Conservation (phyloP, 2,888 invertebrate genomes). For the Apocheima hispidaria region DNA sequence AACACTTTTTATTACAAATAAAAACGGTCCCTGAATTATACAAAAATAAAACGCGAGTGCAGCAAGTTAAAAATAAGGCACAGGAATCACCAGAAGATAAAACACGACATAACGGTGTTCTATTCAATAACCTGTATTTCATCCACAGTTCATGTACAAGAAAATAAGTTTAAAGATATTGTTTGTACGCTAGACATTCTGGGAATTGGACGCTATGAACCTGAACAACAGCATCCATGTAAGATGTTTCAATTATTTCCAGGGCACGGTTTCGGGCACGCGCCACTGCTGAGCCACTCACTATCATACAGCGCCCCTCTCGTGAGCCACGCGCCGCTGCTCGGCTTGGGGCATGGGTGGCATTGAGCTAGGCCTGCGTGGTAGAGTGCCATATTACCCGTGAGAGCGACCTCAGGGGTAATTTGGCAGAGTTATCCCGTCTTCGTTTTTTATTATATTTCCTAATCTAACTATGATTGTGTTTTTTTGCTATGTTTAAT, state of each 20-base stretch:
- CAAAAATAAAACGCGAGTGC: too few relatives aligned
- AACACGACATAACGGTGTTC: too few relatives aligned
- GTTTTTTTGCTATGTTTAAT: slow-evolving; percentile 15
- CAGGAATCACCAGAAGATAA: too few relatives aligned
- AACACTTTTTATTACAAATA: too few relatives aligned
- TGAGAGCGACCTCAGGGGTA: slow-evolving; percentile 47
- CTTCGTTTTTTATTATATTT: slow-evolving; percentile 42
- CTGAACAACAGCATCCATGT: too few relatives aligned
- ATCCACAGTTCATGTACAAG: too few relatives aligned
- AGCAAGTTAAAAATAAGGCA: too few relatives aligned
- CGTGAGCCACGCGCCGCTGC: slow-evolving; percentile 49
- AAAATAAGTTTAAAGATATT: background rate
- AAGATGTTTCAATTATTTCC: slow-evolving; percentile 14
- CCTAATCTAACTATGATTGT: slow-evolving; percentile 17
- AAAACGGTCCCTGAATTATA: too few relatives aligned
- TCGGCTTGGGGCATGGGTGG: slow-evolving; percentile 71
- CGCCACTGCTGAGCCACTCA: slow-evolving; percentile 48
- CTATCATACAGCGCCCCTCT: slow-evolving; percentile 41
- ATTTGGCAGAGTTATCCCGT: slow-evolving; percentile 41
- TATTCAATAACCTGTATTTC: too few relatives aligned
- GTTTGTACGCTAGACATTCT: too few relatives aligned
- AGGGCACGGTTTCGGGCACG: slow-evolving; percentile 40
- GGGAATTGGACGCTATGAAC: too few relatives aligned
- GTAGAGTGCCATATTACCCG: slow-evolving; percentile 66
- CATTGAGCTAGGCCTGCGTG: slow-evolving; percentile 52